A percentile compares a stretch with the other conserved stretches of the same genome.
Conservation (phyloP, 2,797 vertebrate genomes). For the Nannoperca australis region DNA sequence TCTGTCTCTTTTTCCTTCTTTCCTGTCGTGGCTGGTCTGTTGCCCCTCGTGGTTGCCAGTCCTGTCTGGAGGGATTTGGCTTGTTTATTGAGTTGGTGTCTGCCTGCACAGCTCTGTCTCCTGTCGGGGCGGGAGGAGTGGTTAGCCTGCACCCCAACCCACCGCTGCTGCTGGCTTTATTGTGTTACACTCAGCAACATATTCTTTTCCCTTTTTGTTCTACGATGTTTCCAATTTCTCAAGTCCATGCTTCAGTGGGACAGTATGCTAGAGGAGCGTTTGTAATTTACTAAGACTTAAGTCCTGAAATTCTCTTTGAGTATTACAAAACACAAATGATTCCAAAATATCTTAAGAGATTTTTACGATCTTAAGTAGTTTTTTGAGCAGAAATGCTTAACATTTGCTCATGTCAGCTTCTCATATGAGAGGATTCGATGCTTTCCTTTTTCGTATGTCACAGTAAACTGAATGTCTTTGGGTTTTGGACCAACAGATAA, state of each 20-base stretch:
- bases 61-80: constrained; percentile 55
- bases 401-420: background rate
- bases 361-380: background rate
- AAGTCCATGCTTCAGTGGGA: constrained; percentile 28
- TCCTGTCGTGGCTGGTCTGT: constrained; percentile 31
- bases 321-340: constrained; percentile 22
- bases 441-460: background rate
- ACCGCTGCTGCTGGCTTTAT: constrained; percentile 21
- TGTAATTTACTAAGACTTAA: constrained; percentile 12
- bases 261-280: constrained; percentile 20
- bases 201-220: background rate
- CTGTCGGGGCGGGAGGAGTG: constrained; percentile 43
- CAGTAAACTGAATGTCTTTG: no score
- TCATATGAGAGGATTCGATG: background rate
- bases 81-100: constrained; percentile 73
- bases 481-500: background rate
- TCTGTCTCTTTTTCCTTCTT: constrained; percentile 31
- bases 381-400: background rate
- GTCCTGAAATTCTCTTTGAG: constrained; percentile 3
- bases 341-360: background rate
- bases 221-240: constrained; percentile 37
- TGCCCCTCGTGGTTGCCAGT: constrained; percentile 44
- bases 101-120: constrained; percentile 54
- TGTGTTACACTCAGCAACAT: constrained; percentile 2
- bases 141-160: constrained; percentile 23